Base-by-base conservation (phyloP, 2,888 invertebrate genomes). In the Mythimna ferrago region DNA sequence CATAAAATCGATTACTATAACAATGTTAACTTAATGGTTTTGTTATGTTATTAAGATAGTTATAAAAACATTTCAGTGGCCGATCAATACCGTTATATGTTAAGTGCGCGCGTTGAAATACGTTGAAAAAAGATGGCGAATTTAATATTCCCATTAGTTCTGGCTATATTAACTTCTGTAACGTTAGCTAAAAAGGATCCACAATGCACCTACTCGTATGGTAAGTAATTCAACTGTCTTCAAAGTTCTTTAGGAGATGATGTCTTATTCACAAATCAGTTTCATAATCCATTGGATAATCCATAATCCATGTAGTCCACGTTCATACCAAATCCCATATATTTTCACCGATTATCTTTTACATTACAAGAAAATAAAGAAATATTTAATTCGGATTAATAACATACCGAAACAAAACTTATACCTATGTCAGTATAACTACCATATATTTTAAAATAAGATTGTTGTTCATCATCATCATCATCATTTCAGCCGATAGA, bases 1-100 rank as follows among this genome's bases (percentile, higher is more conserved):
- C 62, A 41, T 26, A 2, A 4, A 44, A 62, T 66, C n/a, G 66
- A 63, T 66, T 66, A 16, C 10, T 62, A 48, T 48, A 48, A 48
- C 21, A 57, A 1, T 19, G 41, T 10, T 11, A 32, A n/a, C 14
- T 14, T 10, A 56, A 65, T 38, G 21, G 14, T 5, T 66, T 41
- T 19, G 6, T 32, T 66, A 19, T 41, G 41, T 26, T 14, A n/a
- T 14, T 4, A 66, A n/a, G 19, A 32, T 56, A 38, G 38, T 21
- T 21, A 38, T 2, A 38, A 66, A 21, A 38, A 26, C 4, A 2
- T 38, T 38, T 38, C 16, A 11, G 11, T 26, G 19, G 7, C n/a
- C 26, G 14, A 56, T 9, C 7, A 26, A 3, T 11, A 9, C 16
- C 6, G 26, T 6, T 6, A 1, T 4, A 10, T 48, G 16, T 26